A percentile compares a stretch with the other conserved stretches of the same genome.
phyloP scores from a whole-genome alignment of 2,888 invertebrate genomes.

The Hecatera dysodea region DNA sequence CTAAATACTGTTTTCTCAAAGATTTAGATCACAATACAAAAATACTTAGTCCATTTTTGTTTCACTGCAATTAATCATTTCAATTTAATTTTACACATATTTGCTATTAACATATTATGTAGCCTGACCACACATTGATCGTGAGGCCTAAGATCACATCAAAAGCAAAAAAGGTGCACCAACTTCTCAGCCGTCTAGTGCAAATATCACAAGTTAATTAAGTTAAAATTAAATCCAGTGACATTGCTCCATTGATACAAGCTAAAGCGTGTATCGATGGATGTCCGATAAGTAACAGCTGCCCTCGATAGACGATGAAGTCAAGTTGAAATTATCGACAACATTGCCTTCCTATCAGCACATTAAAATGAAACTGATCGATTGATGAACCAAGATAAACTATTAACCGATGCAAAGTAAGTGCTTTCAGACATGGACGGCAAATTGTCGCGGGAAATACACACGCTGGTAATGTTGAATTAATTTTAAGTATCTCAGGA shows the following conservation, averaged over 20 bases:
- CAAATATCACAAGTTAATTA: slow-evolving; percentile 55
- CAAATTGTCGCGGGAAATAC: slow-evolving; percentile 50
- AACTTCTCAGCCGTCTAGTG: slow-evolving; percentile 24
- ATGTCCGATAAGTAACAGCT: slow-evolving; percentile 62
- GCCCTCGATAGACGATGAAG: slow-evolving; percentile 57
- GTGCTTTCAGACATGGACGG: slow-evolving; percentile 48
- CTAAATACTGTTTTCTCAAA: slow-evolving; percentile 7
- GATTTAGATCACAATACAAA: slow-evolving; percentile 7
- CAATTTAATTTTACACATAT: slow-evolving; percentile 5
- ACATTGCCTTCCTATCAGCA: slow-evolving; percentile 59
- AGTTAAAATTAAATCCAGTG: slow-evolving; percentile 57
- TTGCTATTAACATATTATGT: slow-evolving; percentile 6
- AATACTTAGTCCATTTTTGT: slow-evolving; percentile 2
- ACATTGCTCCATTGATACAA: slow-evolving; percentile 58
- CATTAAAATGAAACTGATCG: slow-evolving; percentile 64
- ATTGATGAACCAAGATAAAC: slow-evolving; percentile 64
- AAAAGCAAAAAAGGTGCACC: slow-evolving; percentile 16
- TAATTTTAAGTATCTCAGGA: slow-evolving; percentile 26
- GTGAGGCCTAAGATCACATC: slow-evolving; percentile 12
- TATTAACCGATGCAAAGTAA: slow-evolving; percentile 61
- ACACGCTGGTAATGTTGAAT: slow-evolving; percentile 26
- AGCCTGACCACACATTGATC: slow-evolving; percentile 15
- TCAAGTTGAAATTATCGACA: slow-evolving; percentile 63
- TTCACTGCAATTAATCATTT: not conserved
- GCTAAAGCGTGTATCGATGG: slow-evolving; percentile 62